Evolutionary conservation across 2,797 vertebrate genomes (phyloP).

Genomic region (Tachyglossus aculeatus): DNA sequence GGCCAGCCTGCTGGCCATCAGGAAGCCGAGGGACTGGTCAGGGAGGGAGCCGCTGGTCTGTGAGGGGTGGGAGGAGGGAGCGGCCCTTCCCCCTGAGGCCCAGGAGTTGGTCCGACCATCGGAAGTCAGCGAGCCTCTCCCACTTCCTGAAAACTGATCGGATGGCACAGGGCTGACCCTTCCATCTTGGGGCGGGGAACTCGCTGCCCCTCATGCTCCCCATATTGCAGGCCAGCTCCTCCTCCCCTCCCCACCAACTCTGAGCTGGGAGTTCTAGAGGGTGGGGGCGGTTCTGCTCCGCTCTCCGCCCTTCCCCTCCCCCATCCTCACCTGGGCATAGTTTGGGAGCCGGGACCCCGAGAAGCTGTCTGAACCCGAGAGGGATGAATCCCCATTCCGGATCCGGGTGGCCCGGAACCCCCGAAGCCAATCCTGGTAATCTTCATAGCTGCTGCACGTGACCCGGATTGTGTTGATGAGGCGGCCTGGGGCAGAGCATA

Average conservation of each 20-base stretch:
- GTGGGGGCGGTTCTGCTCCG: too few relatives aligned
- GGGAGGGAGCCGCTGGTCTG: constrained; percentile 60
- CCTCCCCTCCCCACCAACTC: not conserved
- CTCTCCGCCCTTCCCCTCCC: not conserved
- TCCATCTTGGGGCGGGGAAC: not conserved
- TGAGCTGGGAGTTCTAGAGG: too few relatives aligned
- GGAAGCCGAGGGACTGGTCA: not conserved
- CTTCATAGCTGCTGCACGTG: constrained; percentile 69
- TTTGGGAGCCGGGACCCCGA: constrained; percentile 9
- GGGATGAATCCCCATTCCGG: constrained; percentile 49
- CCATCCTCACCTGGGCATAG: constrained; percentile 37
- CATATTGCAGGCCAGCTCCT: not conserved
- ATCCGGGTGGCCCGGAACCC: constrained; percentile 66
- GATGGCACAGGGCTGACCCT: not conserved
- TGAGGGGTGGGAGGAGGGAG: constrained; percentile 34
- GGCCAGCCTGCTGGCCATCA: not conserved
- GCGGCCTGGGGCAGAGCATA: constrained; percentile 58
- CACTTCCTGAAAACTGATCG: constrained; percentile 54
- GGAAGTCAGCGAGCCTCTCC: constrained; percentile 59
- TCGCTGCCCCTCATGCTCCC: too few relatives aligned
- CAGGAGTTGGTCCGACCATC: constrained; percentile 68
- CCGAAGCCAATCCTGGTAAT: constrained; percentile 76
- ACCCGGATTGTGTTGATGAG: constrained; percentile 81
- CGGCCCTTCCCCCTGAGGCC: constrained; percentile 51
- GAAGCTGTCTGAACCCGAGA: constrained; percentile 57